phyloP scores from a whole-genome alignment of 2,797 vertebrate genomes.

The Microctenopoma stevenorrisi region DNA sequence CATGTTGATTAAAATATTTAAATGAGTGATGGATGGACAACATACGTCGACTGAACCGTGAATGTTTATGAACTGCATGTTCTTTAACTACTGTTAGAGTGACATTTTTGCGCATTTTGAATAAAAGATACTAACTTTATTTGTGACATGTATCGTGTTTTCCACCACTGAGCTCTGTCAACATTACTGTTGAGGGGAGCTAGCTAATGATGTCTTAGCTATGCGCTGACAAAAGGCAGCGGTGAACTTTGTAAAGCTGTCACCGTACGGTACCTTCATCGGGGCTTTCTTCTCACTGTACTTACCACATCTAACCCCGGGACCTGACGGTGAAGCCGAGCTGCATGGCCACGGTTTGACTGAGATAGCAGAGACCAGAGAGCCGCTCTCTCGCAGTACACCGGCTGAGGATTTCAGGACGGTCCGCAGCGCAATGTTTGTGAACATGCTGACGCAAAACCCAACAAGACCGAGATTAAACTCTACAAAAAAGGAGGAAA shows the following conservation, averaged over 20 bases:
- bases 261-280: fast-evolving
- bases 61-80: not conserved
- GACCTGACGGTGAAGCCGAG: constrained; percentile 21
- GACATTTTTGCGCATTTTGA: not conserved
- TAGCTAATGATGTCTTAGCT: not conserved
- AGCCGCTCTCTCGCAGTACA: constrained; percentile 62
- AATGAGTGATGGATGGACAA: too few species aligned
- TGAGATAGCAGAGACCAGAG: constrained; percentile 29
- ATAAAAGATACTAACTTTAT: not conserved
- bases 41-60: not conserved
- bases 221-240: not conserved
- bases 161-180: not conserved
- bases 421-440: constrained; percentile 57
- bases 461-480: fast-evolving
- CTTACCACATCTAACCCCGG: constrained; percentile 54
- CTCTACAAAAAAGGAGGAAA: not conserved
- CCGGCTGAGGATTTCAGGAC: constrained; percentile 55
- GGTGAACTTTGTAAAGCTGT: not conserved
- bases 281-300: not conserved
- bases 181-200: constrained; percentile 29
- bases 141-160: not conserved
- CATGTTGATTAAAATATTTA: too few species aligned
- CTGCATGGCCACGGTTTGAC: constrained; percentile 35
- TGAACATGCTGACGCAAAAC: constrained; percentile 47
- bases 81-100: not conserved